These are phyloP conservation scores for Trachymyrmex cornetzi DNA, from an alignment of 1,140 invertebrate species.

Conservation along the genomic window DNA sequence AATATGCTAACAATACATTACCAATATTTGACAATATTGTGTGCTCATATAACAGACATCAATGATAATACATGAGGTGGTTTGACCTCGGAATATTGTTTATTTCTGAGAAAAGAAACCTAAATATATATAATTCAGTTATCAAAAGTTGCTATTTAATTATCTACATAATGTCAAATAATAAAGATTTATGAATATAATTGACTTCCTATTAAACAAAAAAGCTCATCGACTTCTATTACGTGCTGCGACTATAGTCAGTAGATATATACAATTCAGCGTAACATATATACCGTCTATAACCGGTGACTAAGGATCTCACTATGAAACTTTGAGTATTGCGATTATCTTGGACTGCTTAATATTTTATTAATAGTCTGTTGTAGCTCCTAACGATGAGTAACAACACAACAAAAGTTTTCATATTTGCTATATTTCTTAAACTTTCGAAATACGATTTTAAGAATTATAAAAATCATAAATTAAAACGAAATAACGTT, in stretches of 20 bases:
- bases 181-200: neutral
- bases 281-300: conserved; percentile 19
- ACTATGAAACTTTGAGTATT: neutral
- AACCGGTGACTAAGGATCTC: neutral
- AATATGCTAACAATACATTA: no score
- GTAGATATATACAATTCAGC: neutral
- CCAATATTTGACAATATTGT: no score
- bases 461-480: neutral
- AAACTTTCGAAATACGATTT: neutral
- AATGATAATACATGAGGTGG: no score
- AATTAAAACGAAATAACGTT: conserved; percentile 9
- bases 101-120: neutral
- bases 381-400: conserved; percentile 9
- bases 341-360: neutral
- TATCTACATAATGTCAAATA: neutral
- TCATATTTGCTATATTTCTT: neutral
- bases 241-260: neutral
- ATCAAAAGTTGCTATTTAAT: neutral
- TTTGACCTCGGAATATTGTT: neutral
- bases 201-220: neutral
- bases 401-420: neutral
- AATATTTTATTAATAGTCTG: conserved; percentile 37
- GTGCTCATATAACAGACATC: no score
- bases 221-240: neutral
- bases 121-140: neutral